Evolutionary conservation across 2,797 vertebrate species (phyloP), one percentile per base, ranked within the genome.

Genomic region (Zalophus californianus): DNA sequence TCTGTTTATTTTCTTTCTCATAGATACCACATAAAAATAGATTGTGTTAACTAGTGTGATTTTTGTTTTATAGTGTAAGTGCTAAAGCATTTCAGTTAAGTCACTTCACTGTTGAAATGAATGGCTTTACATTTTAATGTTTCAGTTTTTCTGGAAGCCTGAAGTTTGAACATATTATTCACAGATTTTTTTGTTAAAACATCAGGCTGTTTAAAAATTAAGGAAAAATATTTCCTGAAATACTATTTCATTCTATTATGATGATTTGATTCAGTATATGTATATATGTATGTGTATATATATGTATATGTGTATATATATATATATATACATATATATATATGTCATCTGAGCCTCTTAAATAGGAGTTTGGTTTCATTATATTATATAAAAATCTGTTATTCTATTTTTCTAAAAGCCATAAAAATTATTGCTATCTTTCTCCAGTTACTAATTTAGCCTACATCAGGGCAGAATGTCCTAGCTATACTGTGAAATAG

Each of bases 401-500:
- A 86, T 62, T 95, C 38, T 94, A 0, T 92, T 86, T 96, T 97
- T 89, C 50, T 94, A 18, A n/a, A 90, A 95, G 5, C 38, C 32
- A 54, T 90, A 66, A 84, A 86, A 85, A 64, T 70, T 54, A 48
- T 41, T 82, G 32, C 20, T 95, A 4, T 56, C 86, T 97, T 96
- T 86, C 5, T 94, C 87, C 8, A 41, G 68, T 90, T 97, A 94
- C 94, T 98, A 87, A 93, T 93, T 93, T 96, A 93, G 13, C 92
- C 85, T 12, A 1, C 23, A 29, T 84, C 44, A 86, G 94, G 52
- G 18, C 86, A 96, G 91, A 97, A 96, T 97, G 87, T 95, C 95
- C 95, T 96, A 48, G 15, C 94, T 98, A 93, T 94, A 93, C 85
- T 92, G 73, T 90, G 83, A 94, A 97, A 97, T 98, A 97, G 77